A percentile compares a stretch with the other conserved stretches of the same genome.
Evolutionary conservation across 2,113 vertebrate genomes (phyloP).

Genomic region (Leucopternis melanops): DNA sequence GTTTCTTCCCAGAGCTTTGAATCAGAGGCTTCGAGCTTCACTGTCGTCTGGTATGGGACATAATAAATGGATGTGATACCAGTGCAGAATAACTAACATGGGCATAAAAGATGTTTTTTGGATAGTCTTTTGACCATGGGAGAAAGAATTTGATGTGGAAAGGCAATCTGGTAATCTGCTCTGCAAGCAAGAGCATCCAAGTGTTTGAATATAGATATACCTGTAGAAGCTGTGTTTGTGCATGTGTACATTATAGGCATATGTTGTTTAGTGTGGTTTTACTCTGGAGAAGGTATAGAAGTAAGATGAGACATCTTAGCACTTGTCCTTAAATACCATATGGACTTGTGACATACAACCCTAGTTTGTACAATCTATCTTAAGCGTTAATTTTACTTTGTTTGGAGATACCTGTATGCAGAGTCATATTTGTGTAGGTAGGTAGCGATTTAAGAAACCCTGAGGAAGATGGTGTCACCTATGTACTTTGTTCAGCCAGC

Average conservation of each 20-base stretch:
- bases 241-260: fast-evolving
- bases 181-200: fast-evolving
- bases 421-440: fast-evolving
- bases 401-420: background rate
- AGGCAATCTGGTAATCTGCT: background rate
- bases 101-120: background rate
- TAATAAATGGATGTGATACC: background rate
- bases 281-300: background rate
- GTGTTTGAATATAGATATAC: fast-evolving
- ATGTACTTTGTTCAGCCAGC: fast-evolving
- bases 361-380: fast-evolving
- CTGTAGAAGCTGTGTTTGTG: background rate
- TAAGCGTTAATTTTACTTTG: background rate
- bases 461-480: fast-evolving
- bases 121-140: fast-evolving
- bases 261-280: fast-evolving
- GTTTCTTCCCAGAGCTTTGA: background rate
- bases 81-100: background rate
- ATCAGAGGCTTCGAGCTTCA: fast-evolving
- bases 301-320: background rate
- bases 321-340: background rate
- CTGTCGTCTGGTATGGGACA: fast-evolving
- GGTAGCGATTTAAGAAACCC: background rate
- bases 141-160: background rate
- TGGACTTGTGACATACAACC: background rate